A percentile compares a stretch with the other conserved stretches of the same genome.
These are phyloP conservation scores for Littorina saxatilis DNA, from an alignment of 1,140 invertebrate species.

Conservation along the genomic window DNA sequence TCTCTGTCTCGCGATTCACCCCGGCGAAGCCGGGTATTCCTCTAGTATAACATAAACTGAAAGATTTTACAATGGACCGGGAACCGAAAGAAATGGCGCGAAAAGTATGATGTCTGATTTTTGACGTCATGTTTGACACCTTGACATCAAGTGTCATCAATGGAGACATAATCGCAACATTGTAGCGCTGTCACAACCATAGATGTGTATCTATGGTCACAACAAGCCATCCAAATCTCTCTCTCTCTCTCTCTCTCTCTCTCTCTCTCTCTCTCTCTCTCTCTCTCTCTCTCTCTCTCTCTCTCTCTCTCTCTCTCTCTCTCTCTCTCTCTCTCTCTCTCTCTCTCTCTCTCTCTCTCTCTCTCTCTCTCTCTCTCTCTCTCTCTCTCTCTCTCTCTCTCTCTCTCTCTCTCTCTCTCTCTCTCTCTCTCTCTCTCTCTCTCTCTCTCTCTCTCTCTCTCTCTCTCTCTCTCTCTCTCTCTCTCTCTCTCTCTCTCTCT, in stretches of 20 bases:
- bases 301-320: conserved; percentile 9
- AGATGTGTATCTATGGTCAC: neutral
- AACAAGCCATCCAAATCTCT: too few species aligned
- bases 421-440: neutral
- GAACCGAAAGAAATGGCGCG: too few species aligned
- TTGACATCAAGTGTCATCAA: too few species aligned
- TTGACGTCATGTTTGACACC: too few species aligned
- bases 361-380: conserved; percentile 23
- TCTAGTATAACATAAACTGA: too few species aligned
- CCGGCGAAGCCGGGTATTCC: too few species aligned
- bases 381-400: conserved; percentile 32
- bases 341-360: conserved; percentile 15
- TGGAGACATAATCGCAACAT: too few species aligned
- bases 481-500: neutral
- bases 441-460: conserved; percentile 6
- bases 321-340: conserved; percentile 23
- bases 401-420: neutral
- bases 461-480: neutral
- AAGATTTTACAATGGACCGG: too few species aligned
- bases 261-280: conserved; percentile 35
- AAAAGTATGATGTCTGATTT: too few species aligned
- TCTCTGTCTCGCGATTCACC: too few species aligned
- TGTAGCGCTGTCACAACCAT: neutral
- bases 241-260: conserved; percentile 33
- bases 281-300: conserved; percentile 12